A percentile compares a stretch with the other conserved stretches of the same genome.
Evolutionary conservation across 2,888 invertebrate genomes (phyloP).

Genomic region (Athalia cordata): DNA sequence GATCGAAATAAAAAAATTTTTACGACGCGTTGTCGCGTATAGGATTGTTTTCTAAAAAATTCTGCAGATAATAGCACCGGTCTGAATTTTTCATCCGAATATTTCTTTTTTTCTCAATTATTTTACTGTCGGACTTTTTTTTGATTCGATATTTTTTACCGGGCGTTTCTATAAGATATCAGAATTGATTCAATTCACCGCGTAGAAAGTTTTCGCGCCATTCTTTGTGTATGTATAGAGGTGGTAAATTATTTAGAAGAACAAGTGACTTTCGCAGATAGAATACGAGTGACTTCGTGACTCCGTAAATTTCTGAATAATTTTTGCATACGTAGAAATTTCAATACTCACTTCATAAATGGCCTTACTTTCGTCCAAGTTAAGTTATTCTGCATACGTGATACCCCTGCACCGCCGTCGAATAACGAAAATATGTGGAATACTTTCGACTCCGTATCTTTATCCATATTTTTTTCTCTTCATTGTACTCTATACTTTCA

Average conservation of each 20-base stretch:
- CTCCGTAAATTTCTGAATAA: neutral
- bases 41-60: too few species aligned
- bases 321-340: too few species aligned
- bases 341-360: too few species aligned
- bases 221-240: neutral
- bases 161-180: neutral
- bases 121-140: neutral
- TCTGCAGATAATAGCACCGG: too few species aligned
- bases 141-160: neutral
- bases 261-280: conserved; percentile 9
- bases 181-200: conserved; percentile 2
- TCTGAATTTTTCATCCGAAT: too few species aligned
- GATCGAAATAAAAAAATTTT: too few species aligned
- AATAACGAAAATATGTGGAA: too few species aligned
- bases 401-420: too few species aligned
- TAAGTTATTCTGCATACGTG: too few species aligned
- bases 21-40: too few species aligned
- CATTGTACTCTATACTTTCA: neutral
- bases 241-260: conserved; percentile 19
- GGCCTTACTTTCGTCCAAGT: too few species aligned
- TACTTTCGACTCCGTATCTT: too few species aligned
- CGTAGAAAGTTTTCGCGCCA: conserved; percentile 15
- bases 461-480: neutral
- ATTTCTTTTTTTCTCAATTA: neutral
- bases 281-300: neutral